Percentiles rank a stretch among this genome's conserved stretches.
Conservation (phyloP, 2,888 invertebrate genomes). For the Abrostola tripartita region DNA sequence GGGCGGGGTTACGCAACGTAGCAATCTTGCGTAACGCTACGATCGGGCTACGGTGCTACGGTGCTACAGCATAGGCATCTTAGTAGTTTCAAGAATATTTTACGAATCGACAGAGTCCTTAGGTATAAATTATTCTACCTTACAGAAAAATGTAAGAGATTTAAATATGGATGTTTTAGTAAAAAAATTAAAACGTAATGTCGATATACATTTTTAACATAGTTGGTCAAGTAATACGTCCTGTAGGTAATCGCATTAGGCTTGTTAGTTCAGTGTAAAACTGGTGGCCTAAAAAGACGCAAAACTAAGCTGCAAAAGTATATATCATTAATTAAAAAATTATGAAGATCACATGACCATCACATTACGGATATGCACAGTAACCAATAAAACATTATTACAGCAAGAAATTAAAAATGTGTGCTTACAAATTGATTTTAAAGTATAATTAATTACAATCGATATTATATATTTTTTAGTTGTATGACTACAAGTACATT, state of each 20-base stretch:
- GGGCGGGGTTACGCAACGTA: slow-evolving; percentile 58
- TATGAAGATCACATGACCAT: too few relatives aligned
- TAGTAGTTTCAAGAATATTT: slow-evolving; percentile 19
- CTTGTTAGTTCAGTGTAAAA: neutral
- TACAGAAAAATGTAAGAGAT: too few relatives aligned
- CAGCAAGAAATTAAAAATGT: too few relatives aligned
- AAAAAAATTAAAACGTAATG: too few relatives aligned
- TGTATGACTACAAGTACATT: too few relatives aligned
- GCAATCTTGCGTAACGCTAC: slow-evolving; percentile 57
- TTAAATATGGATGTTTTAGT: too few relatives aligned
- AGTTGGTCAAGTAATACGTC: neutral
- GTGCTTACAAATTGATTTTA: too few relatives aligned
- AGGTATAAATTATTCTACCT: neutral
- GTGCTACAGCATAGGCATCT: slow-evolving; percentile 38
- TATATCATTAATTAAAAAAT: too few relatives aligned
- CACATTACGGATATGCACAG: too few relatives aligned
- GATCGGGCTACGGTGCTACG: slow-evolving; percentile 34
- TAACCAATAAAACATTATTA: too few relatives aligned
- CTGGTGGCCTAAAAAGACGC: slow-evolving; percentile 1
- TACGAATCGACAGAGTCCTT: neutral
- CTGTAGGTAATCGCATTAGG: neutral
- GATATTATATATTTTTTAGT: too few relatives aligned
- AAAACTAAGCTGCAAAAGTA: neutral
- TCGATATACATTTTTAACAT: neutral
- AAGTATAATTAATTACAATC: too few relatives aligned